Conservation (phyloP, 2,113 vertebrate genomes). For the Callospermophilus lateralis region DNA sequence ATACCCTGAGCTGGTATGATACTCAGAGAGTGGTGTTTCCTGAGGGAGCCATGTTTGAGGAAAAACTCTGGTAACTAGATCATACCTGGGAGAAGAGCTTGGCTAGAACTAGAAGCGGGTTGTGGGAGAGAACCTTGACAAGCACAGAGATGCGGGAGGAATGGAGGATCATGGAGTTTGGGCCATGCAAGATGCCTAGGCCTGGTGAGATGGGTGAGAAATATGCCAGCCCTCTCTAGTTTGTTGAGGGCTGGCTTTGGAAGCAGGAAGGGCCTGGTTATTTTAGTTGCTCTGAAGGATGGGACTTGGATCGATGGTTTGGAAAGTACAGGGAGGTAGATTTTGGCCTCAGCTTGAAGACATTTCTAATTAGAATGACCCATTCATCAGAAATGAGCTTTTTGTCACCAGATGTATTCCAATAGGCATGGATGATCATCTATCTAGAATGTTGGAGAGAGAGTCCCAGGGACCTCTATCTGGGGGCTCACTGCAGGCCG, state of each 20-base stretch:
- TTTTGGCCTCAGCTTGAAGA: conserved; percentile 17
- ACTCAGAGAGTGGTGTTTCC: too few species aligned
- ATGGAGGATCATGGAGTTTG: neutral
- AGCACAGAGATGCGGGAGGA: accelerated
- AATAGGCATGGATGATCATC: neutral
- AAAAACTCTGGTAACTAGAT: neutral
- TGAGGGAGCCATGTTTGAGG: neutral
- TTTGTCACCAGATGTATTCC: neutral
- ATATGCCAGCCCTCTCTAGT: neutral
- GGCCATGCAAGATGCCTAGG: neutral
- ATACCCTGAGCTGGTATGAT: neutral
- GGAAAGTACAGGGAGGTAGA: neutral
- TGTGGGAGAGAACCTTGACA: neutral
- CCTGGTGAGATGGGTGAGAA: neutral
- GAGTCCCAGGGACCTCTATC: neutral
- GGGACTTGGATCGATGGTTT: neutral
- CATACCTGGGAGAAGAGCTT: neutral
- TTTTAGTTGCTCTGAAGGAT: neutral
- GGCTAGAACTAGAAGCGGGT: neutral
- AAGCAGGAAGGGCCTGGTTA: neutral
- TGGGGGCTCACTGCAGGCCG: neutral
- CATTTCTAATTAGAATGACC: neutral
- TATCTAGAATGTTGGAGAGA: neutral
- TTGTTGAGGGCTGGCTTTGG: neutral
- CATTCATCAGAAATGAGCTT: neutral